A percentile compares a stretch with the other conserved stretches of the same genome.
Conservation (phyloP, 2,113 vertebrate species). For the Tupaia tana region DNA sequence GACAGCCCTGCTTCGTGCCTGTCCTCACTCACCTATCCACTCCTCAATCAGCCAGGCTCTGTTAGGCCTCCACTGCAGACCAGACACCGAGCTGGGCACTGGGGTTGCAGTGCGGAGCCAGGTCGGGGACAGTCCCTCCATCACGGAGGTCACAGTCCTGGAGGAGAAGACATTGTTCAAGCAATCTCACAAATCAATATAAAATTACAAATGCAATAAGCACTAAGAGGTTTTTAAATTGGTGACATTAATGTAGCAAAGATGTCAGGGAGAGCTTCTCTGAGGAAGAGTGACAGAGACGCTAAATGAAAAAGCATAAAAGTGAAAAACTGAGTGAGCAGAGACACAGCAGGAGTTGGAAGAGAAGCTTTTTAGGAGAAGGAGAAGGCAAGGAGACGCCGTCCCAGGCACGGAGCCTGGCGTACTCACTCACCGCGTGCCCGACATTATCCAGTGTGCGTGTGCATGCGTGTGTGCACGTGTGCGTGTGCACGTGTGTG, state of each 20-base stretch:
- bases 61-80: neutral
- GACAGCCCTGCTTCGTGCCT: neutral
- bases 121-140: neutral
- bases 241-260: neutral
- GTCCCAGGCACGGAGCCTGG: neutral
- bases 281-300: neutral
- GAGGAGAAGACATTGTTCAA: neutral
- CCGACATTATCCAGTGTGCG: neutral
- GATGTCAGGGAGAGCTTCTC: neutral
- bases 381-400: too few relatives aligned
- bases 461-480: neutral
- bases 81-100: neutral
- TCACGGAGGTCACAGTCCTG: neutral
- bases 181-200: neutral
- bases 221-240: constrained; percentile 6
- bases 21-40: neutral
- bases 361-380: neutral
- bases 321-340: neutral
- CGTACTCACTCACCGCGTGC: neutral
- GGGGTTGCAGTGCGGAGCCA: neutral
- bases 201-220: neutral
- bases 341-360: neutral
- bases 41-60: neutral
- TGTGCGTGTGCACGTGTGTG: neutral
- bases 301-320: neutral